Base-by-base conservation (phyloP, 2,888 invertebrate genomes). In the Salticus scenicus region DNA sequence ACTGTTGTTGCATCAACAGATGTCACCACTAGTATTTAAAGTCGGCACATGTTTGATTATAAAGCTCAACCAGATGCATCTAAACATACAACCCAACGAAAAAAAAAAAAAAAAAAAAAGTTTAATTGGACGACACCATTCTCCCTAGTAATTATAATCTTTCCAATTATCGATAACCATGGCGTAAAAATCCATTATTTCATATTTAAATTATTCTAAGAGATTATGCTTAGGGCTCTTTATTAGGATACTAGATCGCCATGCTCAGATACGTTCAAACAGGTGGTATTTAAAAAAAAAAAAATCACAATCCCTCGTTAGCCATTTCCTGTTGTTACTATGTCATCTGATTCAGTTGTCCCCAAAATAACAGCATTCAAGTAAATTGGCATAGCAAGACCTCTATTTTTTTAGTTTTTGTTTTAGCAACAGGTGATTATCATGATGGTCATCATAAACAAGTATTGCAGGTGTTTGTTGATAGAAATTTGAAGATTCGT, bases 191-290 rank as follows among this genome's bases (percentile, higher is more conserved):
- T 81, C 83, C 83, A 77, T 76, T 83, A 83, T 77, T 83, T 83
- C 83, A 83, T 83, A 83, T 83, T 83, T 72, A 83, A 83, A 83
- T 83, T 70, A 74, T 17, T 30, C 28, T 1, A 33, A 37, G 71
- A 63, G 71, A 77, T 77, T 70, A 77, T 30, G 77, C 33, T 30
- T 20, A 31, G 37, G 57, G 12, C 77, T 33, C 51, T 57, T 57
- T 47, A 77, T 77, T 70, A 70, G n/a, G 31, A 27, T 70, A 70
- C 57, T 70, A 57, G 69, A 57, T 57, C 57, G 57, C 57, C 57
- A 57, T 57, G 57, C 24, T 24, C 17, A 57, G 24, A 24, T 57
- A 24, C 24, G 4, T 7, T 20, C 57, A 41, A 20, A 42, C 73
- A 73, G 80, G 42, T 73, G 73, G 67, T 20, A 57, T 74, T 33